Evolutionary conservation across 2,888 invertebrate species (phyloP).

Genomic region (Dryobota labecula): DNA sequence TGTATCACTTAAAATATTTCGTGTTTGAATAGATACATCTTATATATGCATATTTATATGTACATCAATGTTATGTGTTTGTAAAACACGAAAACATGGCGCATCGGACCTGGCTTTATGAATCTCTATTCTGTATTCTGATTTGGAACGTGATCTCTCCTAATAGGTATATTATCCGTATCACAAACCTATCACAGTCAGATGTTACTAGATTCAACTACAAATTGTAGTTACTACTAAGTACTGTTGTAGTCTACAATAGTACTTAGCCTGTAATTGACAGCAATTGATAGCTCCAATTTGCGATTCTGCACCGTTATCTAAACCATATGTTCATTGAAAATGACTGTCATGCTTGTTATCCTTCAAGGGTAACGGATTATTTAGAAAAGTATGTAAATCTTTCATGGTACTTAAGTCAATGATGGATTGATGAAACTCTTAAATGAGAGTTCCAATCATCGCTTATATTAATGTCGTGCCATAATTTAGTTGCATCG

Average conservation of each 20-base stretch:
- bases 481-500: neutral
- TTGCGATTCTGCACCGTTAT: constrained; percentile 11
- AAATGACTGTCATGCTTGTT: constrained; percentile 1
- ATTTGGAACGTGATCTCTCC: neutral
- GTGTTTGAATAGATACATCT: no score
- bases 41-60: no score
- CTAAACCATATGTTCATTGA: constrained; percentile 13
- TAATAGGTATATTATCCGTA: constrained; percentile 4
- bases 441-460: neutral
- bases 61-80: no score
- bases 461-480: neutral
- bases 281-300: constrained; percentile 17
- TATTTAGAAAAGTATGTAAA: neutral
- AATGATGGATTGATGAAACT: neutral
- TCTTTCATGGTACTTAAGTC: neutral
- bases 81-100: no score
- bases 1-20: no score
- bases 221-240: no score
- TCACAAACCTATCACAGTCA: neutral
- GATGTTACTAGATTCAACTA: constrained; percentile 7
- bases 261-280: constrained; percentile 13
- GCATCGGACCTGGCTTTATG: no score
- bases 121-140: neutral
- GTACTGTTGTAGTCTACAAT: no score
- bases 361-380: neutral